Base-by-base conservation (phyloP, 2,113 vertebrate species). In the Pelvicachromis taeniatus region DNA sequence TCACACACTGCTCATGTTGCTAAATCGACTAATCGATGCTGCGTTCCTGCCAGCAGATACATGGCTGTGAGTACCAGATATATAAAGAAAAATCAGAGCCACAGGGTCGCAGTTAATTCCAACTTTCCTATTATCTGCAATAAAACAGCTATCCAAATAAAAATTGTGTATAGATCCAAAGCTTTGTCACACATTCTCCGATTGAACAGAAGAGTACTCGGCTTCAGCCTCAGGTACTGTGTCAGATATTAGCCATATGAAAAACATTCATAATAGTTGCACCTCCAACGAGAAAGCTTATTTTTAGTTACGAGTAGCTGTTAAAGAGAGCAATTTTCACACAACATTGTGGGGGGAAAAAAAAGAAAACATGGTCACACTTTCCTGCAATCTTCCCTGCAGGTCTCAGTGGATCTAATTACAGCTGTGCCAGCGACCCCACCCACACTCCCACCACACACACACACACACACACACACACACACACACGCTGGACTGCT, bases 331-430 rank as follows among this genome's bases (percentile, higher is more conserved):
- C 70, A 75, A 29, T 75, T 75, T 75, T 75, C 70, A 75, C 45
- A 75, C 70, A 75, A 52, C 45, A 2, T n/a, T 75, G 45, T 50
- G 1, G 21, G 33, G 1, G 0, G 5, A 48, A 45, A 48, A 84
- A 58, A 33, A 82, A 56, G 53, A 65, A 78, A 81, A 40, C 4
- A 54, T 9, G 14, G 40, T 61, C 73, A 59, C 77, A 70, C 21
- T 75, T 85, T 85, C 45, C 78, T 82, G 75, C 80, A 73, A 77
- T 85, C 80, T 92, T 78, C 31, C 40, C 55, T 54, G 29, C 77
- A 81, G 77, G 80, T 91, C 91, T 91, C 89, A 33, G 85, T 75
- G 90, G 92, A 92, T 91, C 92, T 91, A 92, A 92, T 95, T 94
- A 92, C 88, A 88, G 83, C 80, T 85, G 80, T 59, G 88, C 73